Evolutionary conservation across 2,888 invertebrate species (phyloP).

Genomic region (Acanthosepion lycidas): DNA sequence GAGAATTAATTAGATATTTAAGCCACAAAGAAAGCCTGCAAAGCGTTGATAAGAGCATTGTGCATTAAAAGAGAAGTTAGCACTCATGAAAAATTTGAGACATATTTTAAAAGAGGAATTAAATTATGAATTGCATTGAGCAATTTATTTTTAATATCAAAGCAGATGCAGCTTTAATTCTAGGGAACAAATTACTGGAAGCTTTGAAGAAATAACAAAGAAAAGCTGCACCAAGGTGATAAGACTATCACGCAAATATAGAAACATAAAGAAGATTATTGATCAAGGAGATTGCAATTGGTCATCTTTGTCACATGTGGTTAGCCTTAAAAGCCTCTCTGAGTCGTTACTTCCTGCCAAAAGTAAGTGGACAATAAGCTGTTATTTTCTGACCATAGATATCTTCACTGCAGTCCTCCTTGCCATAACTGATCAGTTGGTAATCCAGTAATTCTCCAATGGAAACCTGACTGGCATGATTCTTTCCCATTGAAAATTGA

Average conservation of each 20-base stretch:
- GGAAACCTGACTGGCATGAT: conserved; percentile 3
- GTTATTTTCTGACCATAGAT: background rate
- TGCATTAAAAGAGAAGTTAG: too few species aligned
- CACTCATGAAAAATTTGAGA: too few species aligned
- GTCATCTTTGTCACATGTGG: background rate
- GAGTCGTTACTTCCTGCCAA: background rate
- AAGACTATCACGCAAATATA: background rate
- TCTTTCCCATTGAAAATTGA: background rate
- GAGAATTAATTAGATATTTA: too few species aligned
- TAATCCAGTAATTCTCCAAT: conserved; percentile 11
- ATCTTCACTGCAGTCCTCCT: background rate
- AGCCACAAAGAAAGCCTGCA: too few species aligned
- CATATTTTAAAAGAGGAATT: too few species aligned
- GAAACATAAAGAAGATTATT: background rate
- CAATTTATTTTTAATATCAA: background rate
- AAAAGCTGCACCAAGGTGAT: background rate
- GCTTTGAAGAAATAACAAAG: background rate
- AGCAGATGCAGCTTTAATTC: background rate
- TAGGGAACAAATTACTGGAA: background rate
- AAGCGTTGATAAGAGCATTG: too few species aligned
- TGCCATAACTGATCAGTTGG: background rate
- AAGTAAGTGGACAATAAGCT: background rate
- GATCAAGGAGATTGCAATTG: background rate
- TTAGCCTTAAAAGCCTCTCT: background rate
- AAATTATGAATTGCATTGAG: too few species aligned